Conservation (phyloP, 2,888 invertebrate genomes). For the Cantharis rufa region DNA sequence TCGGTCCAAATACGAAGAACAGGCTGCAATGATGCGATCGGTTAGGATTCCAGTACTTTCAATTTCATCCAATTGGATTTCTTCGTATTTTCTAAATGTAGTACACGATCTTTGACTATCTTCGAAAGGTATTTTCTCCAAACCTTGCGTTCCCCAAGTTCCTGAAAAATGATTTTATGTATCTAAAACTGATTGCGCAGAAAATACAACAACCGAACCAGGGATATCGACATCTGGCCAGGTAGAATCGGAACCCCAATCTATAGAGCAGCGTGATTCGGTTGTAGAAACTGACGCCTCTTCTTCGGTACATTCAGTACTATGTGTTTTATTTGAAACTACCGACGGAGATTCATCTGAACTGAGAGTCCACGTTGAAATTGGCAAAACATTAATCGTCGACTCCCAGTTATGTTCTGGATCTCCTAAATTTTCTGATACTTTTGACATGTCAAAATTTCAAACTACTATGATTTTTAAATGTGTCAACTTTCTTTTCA, state of each 20-base stretch:
- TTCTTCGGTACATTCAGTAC: background rate
- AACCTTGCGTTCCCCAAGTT: slow-evolving; percentile 38
- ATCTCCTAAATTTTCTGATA: background rate
- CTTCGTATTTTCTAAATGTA: slow-evolving; percentile 31
- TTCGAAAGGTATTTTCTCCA: slow-evolving; percentile 37
- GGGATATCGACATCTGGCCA: slow-evolving; percentile 13
- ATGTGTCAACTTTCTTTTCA: background rate
- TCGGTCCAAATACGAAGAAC: slow-evolving; percentile 60
- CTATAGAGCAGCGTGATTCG: background rate
- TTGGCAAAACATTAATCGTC: background rate
- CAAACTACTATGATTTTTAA: background rate
- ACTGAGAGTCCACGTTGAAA: background rate
- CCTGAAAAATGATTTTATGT: slow-evolving; percentile 27
- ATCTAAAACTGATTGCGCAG: background rate
- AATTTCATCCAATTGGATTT: slow-evolving; percentile 33
- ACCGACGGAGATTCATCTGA: background rate
- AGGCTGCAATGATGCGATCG: slow-evolving; percentile 59
- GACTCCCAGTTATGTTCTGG: background rate
- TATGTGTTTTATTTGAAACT: background rate
- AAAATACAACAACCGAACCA: background rate
- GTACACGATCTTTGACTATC: slow-evolving; percentile 33
- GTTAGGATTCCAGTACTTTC: slow-evolving; percentile 58
- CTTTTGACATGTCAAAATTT: background rate
- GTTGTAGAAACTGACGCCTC: background rate
- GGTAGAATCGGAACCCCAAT: slow-evolving; percentile 11